Base-by-base conservation (phyloP, 2,113 vertebrate genomes). In the Poecile atricapillus region DNA sequence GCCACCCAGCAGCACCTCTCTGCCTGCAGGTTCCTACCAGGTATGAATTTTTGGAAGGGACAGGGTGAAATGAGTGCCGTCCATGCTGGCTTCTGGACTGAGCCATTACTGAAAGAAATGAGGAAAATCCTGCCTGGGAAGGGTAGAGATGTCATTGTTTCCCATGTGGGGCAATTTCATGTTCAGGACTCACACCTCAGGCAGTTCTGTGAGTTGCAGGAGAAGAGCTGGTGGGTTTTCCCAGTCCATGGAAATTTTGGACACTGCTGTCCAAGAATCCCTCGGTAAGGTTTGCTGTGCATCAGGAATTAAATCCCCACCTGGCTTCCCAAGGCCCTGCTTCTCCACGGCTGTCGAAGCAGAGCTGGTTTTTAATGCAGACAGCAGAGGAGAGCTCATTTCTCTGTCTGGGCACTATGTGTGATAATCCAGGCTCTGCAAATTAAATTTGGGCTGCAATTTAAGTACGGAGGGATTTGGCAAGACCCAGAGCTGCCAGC, bases 121-220 rank as follows among this genome's bases (percentile, higher is more conserved):
- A 27, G 22, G 59, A 27, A 74, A 62, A 43, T n/a, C 50, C 60
- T 69, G 63, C 1, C 27, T 53, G 41, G 59, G 46, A 23, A 81
- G 5, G 18, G 60, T 2, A 4, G 37, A n/a, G 39, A 11, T 2
- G 16, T 35, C 39, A 5, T 12, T 20, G 10, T 10, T 4, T 2
- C 12, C 41, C 13, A 4, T 1, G 9, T 5, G 28, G 5, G 52
- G 16, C 11, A 33, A 22, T 35, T 23, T 28, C 18, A 35, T 4
- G 49, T 12, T 18, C 65, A 39, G 35, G 39, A 37, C 30, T 89
- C 31, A 11, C 18, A 6, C 5, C 56, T 52, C 4, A 0, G 22
- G 56, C 37, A 22, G 19, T 53, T 11, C 92, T 30, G 11, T 7
- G 70, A 50, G 16, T 1, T 22, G 28, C 28, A 35, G n/a, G 9